Percentiles rank a stretch among this genome's conserved stretches.
Conservation (phyloP, 2,888 invertebrate genomes). For the Diplazon laetatorius region DNA sequence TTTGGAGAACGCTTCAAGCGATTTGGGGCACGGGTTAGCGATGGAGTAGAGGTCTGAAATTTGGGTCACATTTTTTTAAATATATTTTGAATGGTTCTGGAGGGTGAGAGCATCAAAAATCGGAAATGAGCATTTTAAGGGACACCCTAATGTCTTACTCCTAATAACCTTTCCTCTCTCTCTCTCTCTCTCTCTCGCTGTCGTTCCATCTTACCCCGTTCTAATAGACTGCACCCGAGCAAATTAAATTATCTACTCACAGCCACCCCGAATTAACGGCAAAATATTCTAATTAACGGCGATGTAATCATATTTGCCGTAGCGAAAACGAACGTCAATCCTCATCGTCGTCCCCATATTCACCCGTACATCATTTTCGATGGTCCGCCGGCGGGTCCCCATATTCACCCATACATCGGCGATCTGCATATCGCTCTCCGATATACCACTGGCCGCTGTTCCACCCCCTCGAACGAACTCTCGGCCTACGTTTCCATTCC, state of each 20-base stretch:
- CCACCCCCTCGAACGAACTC: slow-evolving; percentile 1
- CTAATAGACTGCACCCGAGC: slow-evolving; percentile 53
- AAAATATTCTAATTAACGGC: slow-evolving; percentile 68
- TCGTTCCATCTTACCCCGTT: slow-evolving; percentile 21
- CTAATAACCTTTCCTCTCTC: not conserved
- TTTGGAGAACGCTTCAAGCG: no score
- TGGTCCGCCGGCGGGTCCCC: no score
- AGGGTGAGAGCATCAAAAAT: no score
- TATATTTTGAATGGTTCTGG: no score
- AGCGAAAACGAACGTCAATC: slow-evolving; percentile 16
- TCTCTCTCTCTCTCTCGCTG: slow-evolving; percentile 4
- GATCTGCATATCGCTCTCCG: slow-evolving; percentile 25
- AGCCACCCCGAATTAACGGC: slow-evolving; percentile 59
- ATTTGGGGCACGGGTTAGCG: no score
- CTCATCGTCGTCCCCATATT: not conserved
- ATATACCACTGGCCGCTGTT: not conserved
- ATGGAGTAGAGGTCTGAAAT: no score
- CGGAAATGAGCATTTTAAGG: no score
- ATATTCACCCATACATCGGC: not conserved
- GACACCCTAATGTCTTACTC: no score
- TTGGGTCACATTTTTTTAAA: no score
- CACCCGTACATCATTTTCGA: not conserved
- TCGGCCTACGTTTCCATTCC: slow-evolving; percentile 20
- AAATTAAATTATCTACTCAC: slow-evolving; percentile 63
- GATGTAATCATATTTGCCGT: slow-evolving; percentile 65